A percentile compares a stretch with the other conserved stretches of the same genome.
phyloP scores from a whole-genome alignment of 2,797 vertebrate species.

The Labeo calbasu region DNA sequence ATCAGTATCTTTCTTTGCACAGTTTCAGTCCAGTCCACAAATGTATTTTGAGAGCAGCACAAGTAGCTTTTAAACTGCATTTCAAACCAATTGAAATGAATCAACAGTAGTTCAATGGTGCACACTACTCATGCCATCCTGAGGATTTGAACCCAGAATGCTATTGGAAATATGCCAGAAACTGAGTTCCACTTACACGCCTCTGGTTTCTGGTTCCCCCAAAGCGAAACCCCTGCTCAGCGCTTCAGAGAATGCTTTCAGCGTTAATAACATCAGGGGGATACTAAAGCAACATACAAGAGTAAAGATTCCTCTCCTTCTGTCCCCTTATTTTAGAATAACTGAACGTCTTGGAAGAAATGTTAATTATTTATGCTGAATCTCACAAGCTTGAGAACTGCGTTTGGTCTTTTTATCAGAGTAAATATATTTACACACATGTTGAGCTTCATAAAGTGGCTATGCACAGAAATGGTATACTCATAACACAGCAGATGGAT shows the following conservation, averaged over 20 bases:
- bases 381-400: not conserved
- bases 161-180: constrained; percentile 57
- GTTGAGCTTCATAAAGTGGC: constrained; percentile 6
- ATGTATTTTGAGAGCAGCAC: constrained; percentile 40
- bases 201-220: constrained; percentile 37
- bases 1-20: not conserved
- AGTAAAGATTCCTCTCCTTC: constrained; percentile 8
- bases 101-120: constrained; percentile 50
- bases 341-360: not conserved
- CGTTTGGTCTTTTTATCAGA: constrained; percentile 12
- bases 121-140: constrained; percentile 55
- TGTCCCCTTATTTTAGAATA: constrained; percentile 25
- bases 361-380: not conserved
- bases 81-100: constrained; percentile 62
- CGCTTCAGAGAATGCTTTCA: constrained; percentile 45
- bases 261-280: constrained; percentile 37
- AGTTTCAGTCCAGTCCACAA: constrained; percentile 29
- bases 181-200: constrained; percentile 47
- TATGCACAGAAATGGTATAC: constrained; percentile 3
- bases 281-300: constrained; percentile 30
- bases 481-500: not conserved
- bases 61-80: constrained; percentile 58
- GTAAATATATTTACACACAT: constrained; percentile 31
- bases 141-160: constrained; percentile 56
- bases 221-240: constrained; percentile 38